Conservation (phyloP, 2,888 invertebrate genomes). For the Limnephilus auricula region DNA sequence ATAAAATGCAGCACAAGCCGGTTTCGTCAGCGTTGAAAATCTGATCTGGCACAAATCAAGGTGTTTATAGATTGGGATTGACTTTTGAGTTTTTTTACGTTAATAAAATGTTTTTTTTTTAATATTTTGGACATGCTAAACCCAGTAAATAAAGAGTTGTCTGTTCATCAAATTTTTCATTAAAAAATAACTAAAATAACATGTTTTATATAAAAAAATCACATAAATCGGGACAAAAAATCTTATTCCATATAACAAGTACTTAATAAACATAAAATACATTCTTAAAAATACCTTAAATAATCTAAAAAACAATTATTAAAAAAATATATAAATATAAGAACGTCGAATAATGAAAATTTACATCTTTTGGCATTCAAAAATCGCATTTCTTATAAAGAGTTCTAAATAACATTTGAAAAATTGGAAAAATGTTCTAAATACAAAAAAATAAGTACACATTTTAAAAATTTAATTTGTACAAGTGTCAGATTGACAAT, state of each 20-base stretch:
- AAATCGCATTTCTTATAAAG: constrained; percentile 31
- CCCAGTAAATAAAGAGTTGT: neutral
- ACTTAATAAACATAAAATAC: neutral
- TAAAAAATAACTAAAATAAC: neutral
- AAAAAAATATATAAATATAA: constrained; percentile 6
- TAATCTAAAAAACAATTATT: constrained; percentile 12
- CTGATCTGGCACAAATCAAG: neutral
- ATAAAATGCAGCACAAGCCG: neutral
- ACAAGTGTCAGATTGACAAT: constrained; percentile 25
- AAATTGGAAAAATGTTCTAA: constrained; percentile 3
- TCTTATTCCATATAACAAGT: neutral
- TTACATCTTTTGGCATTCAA: constrained; percentile 23
- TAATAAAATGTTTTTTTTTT: neutral
- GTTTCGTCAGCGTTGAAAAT: neutral
- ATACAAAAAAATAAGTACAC: constrained; percentile 9
- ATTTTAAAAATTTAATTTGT: constrained; percentile 33
- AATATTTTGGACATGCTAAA: neutral
- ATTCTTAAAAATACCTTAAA: constrained; percentile 15
- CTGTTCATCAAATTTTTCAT: neutral
- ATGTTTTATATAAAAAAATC: neutral
- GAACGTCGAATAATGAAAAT: constrained; percentile 28
- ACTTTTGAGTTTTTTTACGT: no score
- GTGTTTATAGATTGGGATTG: neutral
- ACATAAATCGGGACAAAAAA: neutral
- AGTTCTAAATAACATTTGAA: constrained; percentile 24